phyloP scores from a whole-genome alignment of 2,797 vertebrate species.

The Morelia viridis region DNA sequence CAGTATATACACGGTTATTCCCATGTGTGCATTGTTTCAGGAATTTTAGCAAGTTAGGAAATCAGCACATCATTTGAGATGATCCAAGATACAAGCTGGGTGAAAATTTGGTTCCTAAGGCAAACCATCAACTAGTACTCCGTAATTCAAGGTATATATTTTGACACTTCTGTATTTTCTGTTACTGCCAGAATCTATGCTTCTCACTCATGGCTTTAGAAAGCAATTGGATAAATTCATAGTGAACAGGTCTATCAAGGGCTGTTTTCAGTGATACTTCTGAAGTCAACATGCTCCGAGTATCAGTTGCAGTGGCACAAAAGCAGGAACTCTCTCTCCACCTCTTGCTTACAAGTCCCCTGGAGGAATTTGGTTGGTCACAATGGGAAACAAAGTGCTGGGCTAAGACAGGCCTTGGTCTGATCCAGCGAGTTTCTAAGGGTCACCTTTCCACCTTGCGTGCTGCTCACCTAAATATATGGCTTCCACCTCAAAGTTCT shows the following conservation, averaged over 20 bases:
- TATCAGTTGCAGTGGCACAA: not conserved
- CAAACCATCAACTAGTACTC: not conserved
- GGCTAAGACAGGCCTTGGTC: not conserved
- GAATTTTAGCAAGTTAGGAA: no score
- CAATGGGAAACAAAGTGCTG: not conserved
- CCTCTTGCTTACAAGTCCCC: not conserved
- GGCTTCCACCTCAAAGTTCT: no score
- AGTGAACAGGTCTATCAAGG: not conserved
- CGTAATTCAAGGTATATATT: not conserved
- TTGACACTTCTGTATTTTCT: not conserved
- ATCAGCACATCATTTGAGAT: not conserved
- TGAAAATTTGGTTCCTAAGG: not conserved
- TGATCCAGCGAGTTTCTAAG: not conserved
- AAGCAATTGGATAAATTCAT: not conserved
- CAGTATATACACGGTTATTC: not conserved
- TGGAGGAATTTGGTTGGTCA: not conserved
- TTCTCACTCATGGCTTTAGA: not conserved
- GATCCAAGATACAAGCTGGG: not conserved
- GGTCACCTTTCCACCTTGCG: not conserved
- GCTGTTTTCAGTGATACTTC: not conserved
- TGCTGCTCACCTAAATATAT: no score
- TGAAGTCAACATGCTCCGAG: not conserved
- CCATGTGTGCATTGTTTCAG: no score
- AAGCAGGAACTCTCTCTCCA: not conserved
- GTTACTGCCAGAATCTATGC: not conserved